Conservation (phyloP, 2,888 invertebrate species). For the Theodoxus fluviatilis region DNA sequence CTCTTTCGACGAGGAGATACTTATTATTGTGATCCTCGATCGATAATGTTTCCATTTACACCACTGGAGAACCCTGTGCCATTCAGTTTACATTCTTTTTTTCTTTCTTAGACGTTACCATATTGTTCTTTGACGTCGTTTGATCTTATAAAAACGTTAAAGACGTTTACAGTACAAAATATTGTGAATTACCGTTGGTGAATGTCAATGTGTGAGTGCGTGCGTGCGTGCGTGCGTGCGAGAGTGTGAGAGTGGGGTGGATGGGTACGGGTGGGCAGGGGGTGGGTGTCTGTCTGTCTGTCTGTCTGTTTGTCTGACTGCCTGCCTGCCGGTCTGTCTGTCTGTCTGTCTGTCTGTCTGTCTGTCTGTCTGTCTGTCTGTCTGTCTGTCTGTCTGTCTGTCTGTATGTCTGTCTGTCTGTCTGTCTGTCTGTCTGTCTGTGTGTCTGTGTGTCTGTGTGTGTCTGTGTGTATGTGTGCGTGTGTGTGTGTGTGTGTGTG, state of each 20-base stretch:
- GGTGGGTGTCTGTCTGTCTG: not conserved
- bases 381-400: not conserved
- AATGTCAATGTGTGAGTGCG: too few species aligned
- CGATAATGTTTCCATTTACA: too few species aligned
- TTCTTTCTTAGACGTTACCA: too few species aligned
- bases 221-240: not conserved
- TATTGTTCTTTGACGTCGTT: too few species aligned
- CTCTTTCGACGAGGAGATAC: too few species aligned
- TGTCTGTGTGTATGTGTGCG: not conserved
- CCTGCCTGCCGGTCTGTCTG: not conserved
- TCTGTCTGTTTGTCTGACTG: not conserved
- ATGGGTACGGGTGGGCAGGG: not conserved
- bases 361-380: not conserved
- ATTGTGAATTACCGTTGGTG: too few species aligned
- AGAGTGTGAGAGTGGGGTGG: not conserved
- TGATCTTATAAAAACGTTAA: too few species aligned
- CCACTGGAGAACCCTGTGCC: too few species aligned
- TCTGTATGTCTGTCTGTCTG: not conserved
- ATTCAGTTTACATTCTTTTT: too few species aligned
- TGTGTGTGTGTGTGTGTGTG: slow-evolving; percentile 11
- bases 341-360: slow-evolving; percentile 5
- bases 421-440: not conserved
- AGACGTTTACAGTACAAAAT: too few species aligned
- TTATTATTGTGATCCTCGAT: too few species aligned
- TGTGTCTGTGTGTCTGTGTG: not conserved